phyloP scores from a whole-genome alignment of 2,113 vertebrate genomes.

The Gasterosteus nipponicus region DNA sequence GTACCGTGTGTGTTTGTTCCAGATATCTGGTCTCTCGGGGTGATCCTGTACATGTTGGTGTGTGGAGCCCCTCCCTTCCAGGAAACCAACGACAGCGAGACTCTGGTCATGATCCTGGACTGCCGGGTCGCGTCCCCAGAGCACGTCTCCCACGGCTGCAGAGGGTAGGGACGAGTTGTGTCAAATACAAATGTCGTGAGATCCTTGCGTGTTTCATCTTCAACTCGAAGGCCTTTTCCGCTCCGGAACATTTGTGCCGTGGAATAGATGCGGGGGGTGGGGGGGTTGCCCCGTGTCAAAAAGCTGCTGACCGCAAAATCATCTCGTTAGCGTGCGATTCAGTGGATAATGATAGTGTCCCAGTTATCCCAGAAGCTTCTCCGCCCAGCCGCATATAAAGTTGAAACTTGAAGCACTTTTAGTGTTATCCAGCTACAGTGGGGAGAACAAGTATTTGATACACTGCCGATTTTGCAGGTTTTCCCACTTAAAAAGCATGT shows the following conservation, averaged over 20 bases:
- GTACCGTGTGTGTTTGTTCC: conserved; percentile 58
- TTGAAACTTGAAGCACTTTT: neutral
- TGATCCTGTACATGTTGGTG: conserved; percentile 92
- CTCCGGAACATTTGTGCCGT: conserved; percentile 3
- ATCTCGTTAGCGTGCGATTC: conserved; percentile 55
- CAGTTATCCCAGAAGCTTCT: conserved; percentile 19
- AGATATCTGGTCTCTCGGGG: conserved; percentile 92
- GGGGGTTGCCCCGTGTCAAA: conserved; percentile 4
- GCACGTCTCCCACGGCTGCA: conserved; percentile 82
- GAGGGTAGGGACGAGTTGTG: conserved; percentile 79
- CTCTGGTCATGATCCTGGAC: conserved; percentile 93
- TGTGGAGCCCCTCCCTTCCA: conserved; percentile 89
- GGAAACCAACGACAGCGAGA: conserved; percentile 92
- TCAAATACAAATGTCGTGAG: neutral
- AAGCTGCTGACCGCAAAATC: conserved; percentile 49
- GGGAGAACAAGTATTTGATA: too few species aligned
- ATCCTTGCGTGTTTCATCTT: neutral
- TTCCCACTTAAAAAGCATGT: too few species aligned
- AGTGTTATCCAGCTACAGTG: neutral
- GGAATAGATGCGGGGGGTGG: neutral
- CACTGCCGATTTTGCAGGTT: too few species aligned
- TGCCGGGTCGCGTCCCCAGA: conserved; percentile 83
- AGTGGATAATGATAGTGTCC: conserved; percentile 44
- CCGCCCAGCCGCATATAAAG: conserved; percentile 20
- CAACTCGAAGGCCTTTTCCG: neutral